Percentiles rank a stretch among this genome's conserved stretches.
phyloP scores from a whole-genome alignment of 92 coral and sea anemone genomes.

The Phenganax subtilis region DNA sequence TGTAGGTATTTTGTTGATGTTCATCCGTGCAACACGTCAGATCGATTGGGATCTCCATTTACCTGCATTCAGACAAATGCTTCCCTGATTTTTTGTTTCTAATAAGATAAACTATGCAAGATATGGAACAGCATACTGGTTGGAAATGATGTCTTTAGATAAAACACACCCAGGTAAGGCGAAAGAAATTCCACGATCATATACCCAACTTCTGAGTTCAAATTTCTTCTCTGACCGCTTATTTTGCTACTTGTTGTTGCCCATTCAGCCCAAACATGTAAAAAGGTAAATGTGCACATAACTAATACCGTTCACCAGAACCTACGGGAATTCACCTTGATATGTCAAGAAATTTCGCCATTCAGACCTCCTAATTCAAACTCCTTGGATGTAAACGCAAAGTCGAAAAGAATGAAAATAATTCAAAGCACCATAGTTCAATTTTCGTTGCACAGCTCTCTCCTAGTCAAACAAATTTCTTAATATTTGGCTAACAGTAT shows the following conservation, averaged over 20 bases:
- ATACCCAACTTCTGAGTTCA: too few species aligned
- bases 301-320: too few species aligned
- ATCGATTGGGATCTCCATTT: neutral
- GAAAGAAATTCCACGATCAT: too few species aligned
- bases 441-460: too few species aligned
- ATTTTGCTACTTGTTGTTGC: too few species aligned
- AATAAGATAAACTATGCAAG: neutral
- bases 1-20: neutral
- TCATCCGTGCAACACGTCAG: neutral
- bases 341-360: conserved; percentile 28
- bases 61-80: neutral
- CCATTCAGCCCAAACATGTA: neutral
- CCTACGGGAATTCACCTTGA: neutral
- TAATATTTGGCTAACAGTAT: too few species aligned
- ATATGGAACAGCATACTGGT: neutral
- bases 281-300: too few species aligned
- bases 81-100: neutral
- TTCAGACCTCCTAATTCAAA: neutral
- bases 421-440: too few species aligned
- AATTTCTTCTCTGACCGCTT: too few species aligned
- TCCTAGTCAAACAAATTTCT: too few species aligned
- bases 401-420: too few species aligned
- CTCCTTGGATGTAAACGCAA: too few species aligned
- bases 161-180: neutral
- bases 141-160: neutral